Conservation (phyloP, 2,113 vertebrate genomes). For the Cyprinodon tularosa region DNA sequence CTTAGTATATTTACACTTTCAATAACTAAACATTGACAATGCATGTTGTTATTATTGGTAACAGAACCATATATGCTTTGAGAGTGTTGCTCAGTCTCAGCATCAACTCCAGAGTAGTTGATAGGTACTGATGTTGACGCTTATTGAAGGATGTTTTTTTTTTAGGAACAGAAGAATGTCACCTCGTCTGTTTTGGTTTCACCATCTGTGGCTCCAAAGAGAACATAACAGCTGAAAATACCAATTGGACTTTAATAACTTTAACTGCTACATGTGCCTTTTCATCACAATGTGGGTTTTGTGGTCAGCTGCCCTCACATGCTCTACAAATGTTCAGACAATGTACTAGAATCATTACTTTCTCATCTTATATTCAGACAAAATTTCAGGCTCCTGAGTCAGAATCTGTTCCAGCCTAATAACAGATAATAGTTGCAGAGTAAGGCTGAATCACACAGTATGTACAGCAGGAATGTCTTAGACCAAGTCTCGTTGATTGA, state of each 20-base stretch:
- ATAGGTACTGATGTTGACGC: not conserved
- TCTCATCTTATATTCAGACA: conserved; percentile 36
- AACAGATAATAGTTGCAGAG: conserved; percentile 64
- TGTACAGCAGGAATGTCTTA: conserved; percentile 55
- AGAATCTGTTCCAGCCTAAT: conserved; percentile 59
- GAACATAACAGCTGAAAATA: conserved; percentile 53
- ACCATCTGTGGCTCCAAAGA: conserved; percentile 8
- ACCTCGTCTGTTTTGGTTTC: conserved; percentile 4
- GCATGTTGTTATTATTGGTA: too few relatives aligned
- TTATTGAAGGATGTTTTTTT: not conserved
- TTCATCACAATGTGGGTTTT: conserved; percentile 37
- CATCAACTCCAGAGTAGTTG: not conserved
- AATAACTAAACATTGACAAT: too few relatives aligned
- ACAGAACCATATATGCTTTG: too few relatives aligned
- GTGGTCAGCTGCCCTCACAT: conserved; percentile 41
- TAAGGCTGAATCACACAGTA: conserved; percentile 56
- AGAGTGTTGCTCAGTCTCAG: not conserved
- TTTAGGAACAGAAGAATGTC: not conserved
- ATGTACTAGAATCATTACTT: conserved; percentile 51
- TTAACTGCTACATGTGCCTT: conserved; percentile 35
- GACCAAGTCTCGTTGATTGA: conserved; percentile 57
- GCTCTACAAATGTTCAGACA: conserved; percentile 42
- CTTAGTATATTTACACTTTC: too few relatives aligned
- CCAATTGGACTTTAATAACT: conserved; percentile 44
- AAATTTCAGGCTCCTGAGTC: conserved; percentile 40